Percentiles rank a stretch among this genome's conserved stretches.
These are phyloP conservation scores for Tangara arthus DNA, from an alignment of 2,797 vertebrate genomes.

Conservation along the genomic window DNA sequence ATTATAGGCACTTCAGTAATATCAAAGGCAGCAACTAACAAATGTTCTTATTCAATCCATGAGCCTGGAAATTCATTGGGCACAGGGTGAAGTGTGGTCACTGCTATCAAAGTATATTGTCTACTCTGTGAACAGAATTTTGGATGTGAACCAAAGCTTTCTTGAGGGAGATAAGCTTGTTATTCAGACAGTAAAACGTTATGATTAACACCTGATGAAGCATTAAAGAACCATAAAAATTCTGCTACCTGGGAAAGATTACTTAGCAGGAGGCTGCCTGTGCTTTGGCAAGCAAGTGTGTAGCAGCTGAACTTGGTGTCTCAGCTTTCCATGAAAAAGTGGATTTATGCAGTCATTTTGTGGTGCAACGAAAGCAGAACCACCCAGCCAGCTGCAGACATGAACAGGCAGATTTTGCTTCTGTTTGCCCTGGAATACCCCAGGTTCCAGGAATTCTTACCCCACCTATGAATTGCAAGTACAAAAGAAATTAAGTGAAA, in stretches of 20 bases:
- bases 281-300: not conserved
- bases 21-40: not conserved
- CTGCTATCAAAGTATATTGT: conserved; percentile 26
- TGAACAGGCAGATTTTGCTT: not conserved
- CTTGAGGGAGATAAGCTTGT: conserved; percentile 20
- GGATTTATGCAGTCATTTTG: not conserved
- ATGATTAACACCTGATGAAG: conserved; percentile 47
- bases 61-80: not conserved
- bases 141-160: conserved; percentile 35
- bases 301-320: not conserved
- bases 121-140: not conserved
- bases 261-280: not conserved
- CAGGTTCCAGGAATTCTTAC: not conserved
- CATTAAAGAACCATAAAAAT: conserved; percentile 37
- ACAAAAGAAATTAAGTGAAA: not conserved
- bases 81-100: conserved; percentile 8
- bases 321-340: not conserved
- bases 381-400: not conserved
- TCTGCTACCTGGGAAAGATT: conserved; percentile 30
- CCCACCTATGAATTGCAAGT: not conserved
- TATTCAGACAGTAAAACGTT: conserved; percentile 41
- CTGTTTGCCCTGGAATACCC: not conserved
- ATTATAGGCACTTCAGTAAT: not conserved
- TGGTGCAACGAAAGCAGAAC: not conserved
- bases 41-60: not conserved